Percentiles rank a stretch among this genome's conserved stretches.
These are phyloP conservation scores for Prosopocoilus inquinatus DNA, from an alignment of 2,888 invertebrate genomes.

Conservation along the genomic window DNA sequence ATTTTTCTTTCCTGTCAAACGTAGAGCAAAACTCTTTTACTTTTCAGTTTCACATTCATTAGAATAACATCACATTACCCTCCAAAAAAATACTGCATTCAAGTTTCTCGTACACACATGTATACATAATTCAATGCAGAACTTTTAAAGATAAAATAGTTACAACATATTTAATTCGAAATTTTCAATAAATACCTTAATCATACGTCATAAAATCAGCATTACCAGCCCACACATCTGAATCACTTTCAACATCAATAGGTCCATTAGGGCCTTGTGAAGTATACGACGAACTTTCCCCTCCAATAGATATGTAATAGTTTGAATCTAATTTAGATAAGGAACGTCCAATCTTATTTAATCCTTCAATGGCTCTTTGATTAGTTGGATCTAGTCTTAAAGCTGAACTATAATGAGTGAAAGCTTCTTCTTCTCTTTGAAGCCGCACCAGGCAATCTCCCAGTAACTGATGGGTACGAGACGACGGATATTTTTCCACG, in stretches of 20 bases:
- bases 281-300: constrained; percentile 51
- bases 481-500: constrained; percentile 60
- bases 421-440: constrained; percentile 66
- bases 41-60: no score
- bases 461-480: constrained; percentile 64
- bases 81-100: no score
- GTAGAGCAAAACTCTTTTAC: no score
- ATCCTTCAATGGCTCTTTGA: constrained; percentile 62
- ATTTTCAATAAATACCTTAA: background rate
- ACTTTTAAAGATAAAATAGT: no score
- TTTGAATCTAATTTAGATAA: constrained; percentile 54
- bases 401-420: constrained; percentile 66
- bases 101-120: no score
- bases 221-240: constrained; percentile 45
- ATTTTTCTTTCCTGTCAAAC: no score
- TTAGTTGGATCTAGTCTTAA: constrained; percentile 65
- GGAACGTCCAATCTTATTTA: constrained; percentile 58
- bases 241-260: constrained; percentile 45
- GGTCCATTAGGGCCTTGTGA: constrained; percentile 48
- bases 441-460: constrained; percentile 59
- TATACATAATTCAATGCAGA: no score
- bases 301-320: constrained; percentile 55
- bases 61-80: no score
- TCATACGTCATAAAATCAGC: constrained; percentile 28
- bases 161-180: no score